Conservation (phyloP, 2,888 invertebrate genomes). For the Torymus tubicola region DNA sequence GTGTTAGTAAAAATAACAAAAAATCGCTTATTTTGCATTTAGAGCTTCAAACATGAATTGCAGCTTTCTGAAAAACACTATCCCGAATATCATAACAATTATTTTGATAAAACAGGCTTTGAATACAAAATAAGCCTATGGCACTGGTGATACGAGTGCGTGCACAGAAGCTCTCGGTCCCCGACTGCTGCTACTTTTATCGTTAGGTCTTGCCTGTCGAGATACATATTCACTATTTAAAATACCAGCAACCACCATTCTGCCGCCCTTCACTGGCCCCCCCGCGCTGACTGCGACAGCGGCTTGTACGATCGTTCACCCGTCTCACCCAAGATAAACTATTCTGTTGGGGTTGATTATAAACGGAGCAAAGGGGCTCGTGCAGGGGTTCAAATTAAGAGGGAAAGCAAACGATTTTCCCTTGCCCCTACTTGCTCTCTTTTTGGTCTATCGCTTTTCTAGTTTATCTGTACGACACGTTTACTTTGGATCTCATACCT, state of each 20-base stretch:
- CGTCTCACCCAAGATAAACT: conserved; percentile 71
- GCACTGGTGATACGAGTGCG: conserved; percentile 53
- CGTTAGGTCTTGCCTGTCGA: conserved; percentile 36
- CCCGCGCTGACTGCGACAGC: conserved; percentile 38
- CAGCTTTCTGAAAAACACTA: no score
- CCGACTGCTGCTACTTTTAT: conserved; percentile 8
- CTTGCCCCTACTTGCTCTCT: conserved; percentile 25
- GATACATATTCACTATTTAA: conserved; percentile 74
- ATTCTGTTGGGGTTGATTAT: conserved; percentile 73
- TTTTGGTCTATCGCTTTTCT: background rate
- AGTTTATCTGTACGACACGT: background rate
- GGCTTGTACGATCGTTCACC: conserved; percentile 42
- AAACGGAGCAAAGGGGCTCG: conserved; percentile 64
- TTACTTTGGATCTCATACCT: background rate
- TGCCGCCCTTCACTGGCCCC: conserved; percentile 14
- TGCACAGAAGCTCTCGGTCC: conserved; percentile 48
- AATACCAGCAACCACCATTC: conserved; percentile 70
- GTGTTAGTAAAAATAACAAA: no score
- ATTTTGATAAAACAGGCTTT: no score
- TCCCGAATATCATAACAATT: no score
- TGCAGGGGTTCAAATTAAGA: conserved; percentile 53
- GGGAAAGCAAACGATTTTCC: conserved; percentile 34
- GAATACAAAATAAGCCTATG: no score
- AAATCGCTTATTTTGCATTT: no score
- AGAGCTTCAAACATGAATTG: no score